Evolutionary conservation across 37 sponge, comb jelly and placozoan species (phyloP).

Genomic region (Beroe forskalii): DNA sequence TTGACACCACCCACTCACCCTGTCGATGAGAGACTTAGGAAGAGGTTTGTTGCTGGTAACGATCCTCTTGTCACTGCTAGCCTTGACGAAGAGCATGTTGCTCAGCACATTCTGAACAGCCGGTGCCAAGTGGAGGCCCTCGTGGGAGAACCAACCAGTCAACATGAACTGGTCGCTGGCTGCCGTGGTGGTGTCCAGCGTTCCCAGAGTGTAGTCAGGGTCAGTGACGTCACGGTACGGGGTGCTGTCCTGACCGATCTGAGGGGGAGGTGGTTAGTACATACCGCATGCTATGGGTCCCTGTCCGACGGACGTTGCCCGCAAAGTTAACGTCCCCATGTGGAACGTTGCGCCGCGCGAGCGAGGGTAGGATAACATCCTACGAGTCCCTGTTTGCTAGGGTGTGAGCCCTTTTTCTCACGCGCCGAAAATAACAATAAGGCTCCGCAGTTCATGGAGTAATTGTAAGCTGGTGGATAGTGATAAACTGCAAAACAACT

Average conservation of each 20-base stretch:
- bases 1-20: constrained; percentile 5
- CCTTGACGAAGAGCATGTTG: constrained; percentile 33
- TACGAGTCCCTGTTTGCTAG: no score
- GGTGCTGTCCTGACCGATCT: background rate
- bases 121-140: constrained; percentile 50
- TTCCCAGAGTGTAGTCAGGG: background rate
- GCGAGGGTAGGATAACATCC: no score
- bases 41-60: constrained; percentile 13
- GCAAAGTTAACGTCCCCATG: no score
- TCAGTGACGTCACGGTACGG: background rate
- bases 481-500: no score
- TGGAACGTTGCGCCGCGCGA: no score
- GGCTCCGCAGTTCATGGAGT: no score
- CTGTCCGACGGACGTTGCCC: no score
- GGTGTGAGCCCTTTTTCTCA: no score
- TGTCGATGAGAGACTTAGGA: constrained; percentile 28
- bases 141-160: constrained; percentile 61
- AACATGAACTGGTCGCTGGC: background rate
- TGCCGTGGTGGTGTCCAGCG: background rate
- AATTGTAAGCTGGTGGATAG: no score
- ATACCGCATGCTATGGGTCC: no score
- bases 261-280: no score
- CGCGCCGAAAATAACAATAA: no score
- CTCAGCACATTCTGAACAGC: constrained; percentile 50
- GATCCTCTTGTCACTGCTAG: background rate